Evolutionary conservation across 2,113 vertebrate genomes (phyloP), one percentile per base, ranked within the genome.

Genomic region (Lamprotornis superbus): DNA sequence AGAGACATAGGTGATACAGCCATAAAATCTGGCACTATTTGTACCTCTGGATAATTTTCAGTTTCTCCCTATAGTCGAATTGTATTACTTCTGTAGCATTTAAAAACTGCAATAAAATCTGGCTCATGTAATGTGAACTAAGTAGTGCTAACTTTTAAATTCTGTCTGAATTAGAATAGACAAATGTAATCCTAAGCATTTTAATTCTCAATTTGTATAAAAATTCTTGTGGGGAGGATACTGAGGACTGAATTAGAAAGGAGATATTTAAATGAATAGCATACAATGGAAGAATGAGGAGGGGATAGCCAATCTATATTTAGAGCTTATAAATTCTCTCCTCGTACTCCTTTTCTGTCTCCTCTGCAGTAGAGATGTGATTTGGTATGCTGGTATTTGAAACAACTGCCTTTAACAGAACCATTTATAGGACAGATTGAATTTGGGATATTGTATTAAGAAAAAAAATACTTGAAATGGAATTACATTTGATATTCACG

Each of bases 371-470:
- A 65, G 35, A 85, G 8, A 61, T 27, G 10, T 80, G 25, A n/a
- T 39, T 91, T 91, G 74, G 83, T 83, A 93, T 90, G 80, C 30
- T 90, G 94, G 74, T 65, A 95, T 96, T 93, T 95, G 84, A 85
- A 94, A 87, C 94, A 94, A 87, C 89, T 95, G 93, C 15, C 39
- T 83, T 89, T 83, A 79, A 85, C 40, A 93, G 61, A 91, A 79
- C 23, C 42, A 14, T 83, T 91, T 94, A 61, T 83, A 93, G 61
- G 37, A 55, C 53, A 82, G 57, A 73, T 17, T 79, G 53, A 76
- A 73, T 81, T 73, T 76, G n/a, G 14, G 19, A 30, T 81, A 56
- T 84, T 83, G 23, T 85, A 84, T 91, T n/a, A 79, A 87, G 65
- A 76, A 87, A 81, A 91, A 63, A 79, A 68, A n/a, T 15, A 35